Evolutionary conservation across 2,888 invertebrate genomes (phyloP), one percentile per base, ranked within the genome.

Genomic region (Petrolisthes manimaculis): DNA sequence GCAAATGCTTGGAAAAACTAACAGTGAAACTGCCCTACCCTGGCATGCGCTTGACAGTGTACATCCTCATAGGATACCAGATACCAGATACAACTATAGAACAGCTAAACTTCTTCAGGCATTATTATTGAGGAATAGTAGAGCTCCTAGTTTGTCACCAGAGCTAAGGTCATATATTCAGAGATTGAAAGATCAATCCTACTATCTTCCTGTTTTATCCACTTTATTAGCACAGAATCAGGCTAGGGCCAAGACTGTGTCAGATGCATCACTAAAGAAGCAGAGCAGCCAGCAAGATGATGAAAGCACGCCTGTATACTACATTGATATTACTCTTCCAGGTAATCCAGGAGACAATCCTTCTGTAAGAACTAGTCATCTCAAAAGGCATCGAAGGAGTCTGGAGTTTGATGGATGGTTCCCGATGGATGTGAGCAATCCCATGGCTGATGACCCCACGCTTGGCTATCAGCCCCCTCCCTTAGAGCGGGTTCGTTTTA

Each of bases 281-380:
- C 83, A 80, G n/a, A 14, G 18, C 24, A 80, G 53, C 78, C 51
- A 71, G 18, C 51, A 37, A 9, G 37, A 54, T 12, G 53, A 75
- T 21, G 14, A 67, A 79, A 77, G 54, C 37, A 8, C 90, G n/a
- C 77, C 83, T 21, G 71, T 90, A 9, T 90, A 89, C 69, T 90
- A 90, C 83, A 90, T 90, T 89, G 90, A 90, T 37, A 90, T 90
- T 88, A 90, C 90, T 85, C 83, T 90, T 90, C 90, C 90, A 90
- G 90, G 89, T 18, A 83, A 86, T 21, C 55, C 56, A 61, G 81
- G 79, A 69, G 88, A 78, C 24, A 54, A 24, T n/a, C 88, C 89
- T 12, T 81, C 75, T 37, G 84, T 90, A n/a, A 77, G 79, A 14
- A 82, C 82, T 18, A 78, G 37, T 18, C 81, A 71, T 5, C 21